A percentile compares a stretch with the other conserved stretches of the same genome.
Conservation (phyloP, 2,797 vertebrate genomes). For the Cynodonichthys magdalenae region DNA sequence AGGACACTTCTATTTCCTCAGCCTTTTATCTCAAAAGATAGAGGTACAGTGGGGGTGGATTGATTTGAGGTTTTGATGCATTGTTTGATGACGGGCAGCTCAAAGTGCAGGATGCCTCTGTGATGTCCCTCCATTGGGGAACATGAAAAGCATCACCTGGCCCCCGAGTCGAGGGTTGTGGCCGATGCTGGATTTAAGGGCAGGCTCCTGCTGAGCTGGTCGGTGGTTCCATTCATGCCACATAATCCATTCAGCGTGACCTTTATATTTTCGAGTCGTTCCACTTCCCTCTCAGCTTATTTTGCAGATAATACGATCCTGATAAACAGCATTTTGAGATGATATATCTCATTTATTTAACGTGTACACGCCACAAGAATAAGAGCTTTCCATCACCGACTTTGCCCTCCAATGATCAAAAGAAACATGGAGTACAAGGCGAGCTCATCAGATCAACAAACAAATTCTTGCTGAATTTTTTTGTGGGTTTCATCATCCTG, state of each 20-base stretch:
- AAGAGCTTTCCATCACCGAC: slow-evolving; percentile 59
- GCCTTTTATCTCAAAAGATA: slow-evolving; percentile 91
- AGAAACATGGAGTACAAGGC: slow-evolving; percentile 62
- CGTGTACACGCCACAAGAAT: slow-evolving; percentile 49
- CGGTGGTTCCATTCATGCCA: slow-evolving; percentile 67
- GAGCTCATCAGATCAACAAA: slow-evolving; percentile 74
- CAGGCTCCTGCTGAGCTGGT: slow-evolving; percentile 61
- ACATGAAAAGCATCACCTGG: slow-evolving; percentile 93
- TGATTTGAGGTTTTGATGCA: slow-evolving; percentile 96
- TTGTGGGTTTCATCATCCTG: slow-evolving; percentile 83
- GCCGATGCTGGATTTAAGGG: slow-evolving; percentile 68
- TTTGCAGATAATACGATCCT: slow-evolving; percentile 40
- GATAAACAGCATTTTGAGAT: slow-evolving; percentile 34
- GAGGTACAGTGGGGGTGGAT: slow-evolving; percentile 84
- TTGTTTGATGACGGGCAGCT: slow-evolving; percentile 95
- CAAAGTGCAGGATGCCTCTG: slow-evolving; percentile 92
- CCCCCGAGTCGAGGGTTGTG: slow-evolving; percentile 69
- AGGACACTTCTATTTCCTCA: slow-evolving; percentile 66
- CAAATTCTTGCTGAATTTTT: slow-evolving; percentile 80
- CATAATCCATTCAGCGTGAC: slow-evolving; percentile 73
- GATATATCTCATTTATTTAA: slow-evolving; percentile 63
- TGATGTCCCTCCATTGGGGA: slow-evolving; percentile 90
- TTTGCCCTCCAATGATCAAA: slow-evolving; percentile 68
- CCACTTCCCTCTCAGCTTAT: slow-evolving; percentile 42
- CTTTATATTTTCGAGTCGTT: slow-evolving; percentile 70